These are phyloP conservation scores for Aldabrachelys gigantea DNA, from an alignment of 2,113 vertebrate genomes.

Conservation along the genomic window DNA sequence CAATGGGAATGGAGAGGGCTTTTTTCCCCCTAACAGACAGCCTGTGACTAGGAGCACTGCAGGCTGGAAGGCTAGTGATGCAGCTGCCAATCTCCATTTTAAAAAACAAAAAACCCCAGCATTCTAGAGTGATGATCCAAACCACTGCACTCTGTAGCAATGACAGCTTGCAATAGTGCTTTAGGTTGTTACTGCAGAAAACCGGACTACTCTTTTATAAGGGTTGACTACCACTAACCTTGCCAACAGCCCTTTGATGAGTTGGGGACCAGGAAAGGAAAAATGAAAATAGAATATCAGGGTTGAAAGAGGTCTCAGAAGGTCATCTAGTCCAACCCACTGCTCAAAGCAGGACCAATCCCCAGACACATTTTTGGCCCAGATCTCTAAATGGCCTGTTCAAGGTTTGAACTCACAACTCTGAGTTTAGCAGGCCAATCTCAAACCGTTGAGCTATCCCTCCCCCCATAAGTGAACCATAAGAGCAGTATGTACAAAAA, in stretches of 20 bases:
- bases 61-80: not conserved
- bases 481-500: not conserved
- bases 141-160: not conserved
- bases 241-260: not conserved
- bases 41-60: not conserved
- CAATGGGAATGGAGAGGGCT: fast-evolving
- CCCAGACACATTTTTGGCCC: too few species aligned
- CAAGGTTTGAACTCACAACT: too few species aligned
- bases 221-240: not conserved
- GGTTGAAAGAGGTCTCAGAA: too few species aligned
- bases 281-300: too few species aligned
- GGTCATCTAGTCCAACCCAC: too few species aligned
- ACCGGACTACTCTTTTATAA: not conserved
- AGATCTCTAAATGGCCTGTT: too few species aligned
- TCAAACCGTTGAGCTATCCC: too few species aligned
- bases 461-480: not conserved
- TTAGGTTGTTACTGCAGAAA: not conserved
- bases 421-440: too few species aligned
- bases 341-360: too few species aligned
- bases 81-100: not conserved
- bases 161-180: not conserved
- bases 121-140: not conserved
- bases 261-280: not conserved
- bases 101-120: not conserved
- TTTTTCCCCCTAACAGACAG: not conserved